Evolutionary conservation across 2,113 vertebrate genomes (phyloP).

Genomic region (Caloenas nicobarica): DNA sequence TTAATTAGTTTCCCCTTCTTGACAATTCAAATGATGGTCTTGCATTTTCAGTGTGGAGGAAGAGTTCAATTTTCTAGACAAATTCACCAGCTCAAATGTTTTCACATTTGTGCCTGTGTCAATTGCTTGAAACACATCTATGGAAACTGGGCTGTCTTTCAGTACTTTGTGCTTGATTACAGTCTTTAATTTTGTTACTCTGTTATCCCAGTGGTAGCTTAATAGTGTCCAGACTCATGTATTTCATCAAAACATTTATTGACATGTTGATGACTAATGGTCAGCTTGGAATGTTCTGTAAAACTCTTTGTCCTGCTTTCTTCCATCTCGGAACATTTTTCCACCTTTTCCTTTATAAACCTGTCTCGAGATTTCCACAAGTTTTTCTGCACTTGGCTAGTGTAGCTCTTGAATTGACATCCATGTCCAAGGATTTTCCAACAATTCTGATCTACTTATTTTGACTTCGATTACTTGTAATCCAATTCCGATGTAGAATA

Average conservation of each 20-base stretch:
- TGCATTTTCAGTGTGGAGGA: background rate
- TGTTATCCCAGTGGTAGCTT: background rate
- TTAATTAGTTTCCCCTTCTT: background rate
- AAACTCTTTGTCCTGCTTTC: background rate
- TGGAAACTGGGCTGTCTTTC: background rate
- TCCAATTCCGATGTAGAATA: background rate
- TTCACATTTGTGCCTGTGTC: background rate
- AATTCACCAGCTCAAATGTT: background rate
- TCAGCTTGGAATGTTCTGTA: background rate
- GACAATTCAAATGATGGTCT: rapidly evolving
- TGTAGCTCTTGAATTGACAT: background rate
- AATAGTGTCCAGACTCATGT: background rate
- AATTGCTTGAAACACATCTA: background rate
- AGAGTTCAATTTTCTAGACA: background rate
- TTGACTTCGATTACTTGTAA: background rate
- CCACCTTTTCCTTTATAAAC: background rate
- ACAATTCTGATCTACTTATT: background rate
- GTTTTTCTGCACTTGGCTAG: background rate
- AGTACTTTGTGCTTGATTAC: background rate
- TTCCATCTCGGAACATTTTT: background rate
- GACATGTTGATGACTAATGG: background rate
- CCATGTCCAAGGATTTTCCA: background rate
- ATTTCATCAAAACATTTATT: background rate
- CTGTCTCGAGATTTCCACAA: background rate
- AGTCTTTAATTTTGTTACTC: background rate